These are phyloP conservation scores for Macroglossus sobrinus DNA, from an alignment of 2,113 vertebrate genomes.

Conservation along the genomic window DNA sequence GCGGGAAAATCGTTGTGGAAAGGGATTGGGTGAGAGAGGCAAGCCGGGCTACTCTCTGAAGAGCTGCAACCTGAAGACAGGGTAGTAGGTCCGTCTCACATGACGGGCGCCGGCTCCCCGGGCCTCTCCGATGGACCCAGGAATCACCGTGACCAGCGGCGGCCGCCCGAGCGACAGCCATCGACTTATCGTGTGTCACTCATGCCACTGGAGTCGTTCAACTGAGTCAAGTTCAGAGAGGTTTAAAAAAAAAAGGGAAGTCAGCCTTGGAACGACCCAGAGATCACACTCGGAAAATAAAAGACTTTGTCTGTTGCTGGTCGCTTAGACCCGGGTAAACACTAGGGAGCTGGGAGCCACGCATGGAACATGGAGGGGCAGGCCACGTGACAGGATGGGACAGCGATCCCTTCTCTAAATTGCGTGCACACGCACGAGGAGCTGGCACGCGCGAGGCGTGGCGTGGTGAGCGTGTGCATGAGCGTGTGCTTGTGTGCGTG, in stretches of 20 bases:
- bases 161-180: conserved; percentile 46
- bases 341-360: not conserved
- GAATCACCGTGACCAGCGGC: not conserved
- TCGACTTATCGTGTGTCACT: conserved; percentile 25
- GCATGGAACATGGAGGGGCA: not conserved
- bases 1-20: not conserved
- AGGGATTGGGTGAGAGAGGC: not conserved
- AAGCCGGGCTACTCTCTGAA: not conserved
- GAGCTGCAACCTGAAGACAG: not conserved
- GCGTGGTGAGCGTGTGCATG: rapidly evolving
- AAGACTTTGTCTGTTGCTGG: not conserved
- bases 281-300: not conserved
- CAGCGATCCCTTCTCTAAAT: not conserved
- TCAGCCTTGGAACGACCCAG: not conserved
- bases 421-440: not conserved
- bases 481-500: rapidly evolving
- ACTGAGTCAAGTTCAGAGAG: conserved; percentile 48
- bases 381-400: not conserved
- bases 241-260: not conserved
- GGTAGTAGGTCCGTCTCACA: not conserved
- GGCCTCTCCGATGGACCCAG: not conserved
- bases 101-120: not conserved
- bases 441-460: not conserved
- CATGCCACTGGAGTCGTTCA: conserved; percentile 50
- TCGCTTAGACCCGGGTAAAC: not conserved